Percentiles rank a stretch among this genome's conserved stretches.
phyloP scores from a whole-genome alignment of 2,113 vertebrate species.

The Sturnira hondurensis region DNA sequence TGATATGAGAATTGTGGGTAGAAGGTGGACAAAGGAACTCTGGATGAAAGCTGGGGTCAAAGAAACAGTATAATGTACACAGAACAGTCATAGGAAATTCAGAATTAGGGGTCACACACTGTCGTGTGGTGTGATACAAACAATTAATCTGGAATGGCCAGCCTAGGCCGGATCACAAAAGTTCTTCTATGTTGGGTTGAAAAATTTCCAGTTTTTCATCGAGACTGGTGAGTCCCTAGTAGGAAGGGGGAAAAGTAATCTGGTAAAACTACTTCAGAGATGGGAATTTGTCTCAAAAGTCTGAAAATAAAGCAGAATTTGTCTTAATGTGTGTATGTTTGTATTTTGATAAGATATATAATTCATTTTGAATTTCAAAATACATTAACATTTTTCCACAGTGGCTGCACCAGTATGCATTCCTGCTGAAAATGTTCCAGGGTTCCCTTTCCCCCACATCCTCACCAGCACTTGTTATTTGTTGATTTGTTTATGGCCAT shows the following conservation, averaged over 20 bases:
- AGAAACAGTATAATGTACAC: not conserved
- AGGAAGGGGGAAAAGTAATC: not conserved
- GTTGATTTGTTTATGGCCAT: too few relatives aligned
- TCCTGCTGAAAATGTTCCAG: too few relatives aligned
- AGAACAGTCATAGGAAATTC: too few relatives aligned
- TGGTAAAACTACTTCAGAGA: not conserved
- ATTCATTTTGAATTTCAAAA: not conserved
- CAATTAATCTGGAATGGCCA: not conserved
- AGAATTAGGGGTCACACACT: not conserved
- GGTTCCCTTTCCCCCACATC: too few relatives aligned
- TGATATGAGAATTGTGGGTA: not conserved
- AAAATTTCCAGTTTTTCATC: not conserved
- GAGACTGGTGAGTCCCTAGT: not conserved
- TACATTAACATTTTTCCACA: not conserved
- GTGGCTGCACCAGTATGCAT: too few relatives aligned
- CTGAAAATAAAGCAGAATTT: not conserved
- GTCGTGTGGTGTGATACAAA: not conserved
- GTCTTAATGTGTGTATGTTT: not conserved
- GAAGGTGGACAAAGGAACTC: not conserved
- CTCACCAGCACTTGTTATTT: too few relatives aligned
- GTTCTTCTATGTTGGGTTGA: rapidly evolving
- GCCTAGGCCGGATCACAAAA: rapidly evolving
- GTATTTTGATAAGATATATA: not conserved
- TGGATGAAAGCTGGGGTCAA: not conserved
- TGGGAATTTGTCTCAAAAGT: not conserved